Evolutionary conservation across 2,113 vertebrate species (phyloP).

Genomic region (Pavo muticus): DNA sequence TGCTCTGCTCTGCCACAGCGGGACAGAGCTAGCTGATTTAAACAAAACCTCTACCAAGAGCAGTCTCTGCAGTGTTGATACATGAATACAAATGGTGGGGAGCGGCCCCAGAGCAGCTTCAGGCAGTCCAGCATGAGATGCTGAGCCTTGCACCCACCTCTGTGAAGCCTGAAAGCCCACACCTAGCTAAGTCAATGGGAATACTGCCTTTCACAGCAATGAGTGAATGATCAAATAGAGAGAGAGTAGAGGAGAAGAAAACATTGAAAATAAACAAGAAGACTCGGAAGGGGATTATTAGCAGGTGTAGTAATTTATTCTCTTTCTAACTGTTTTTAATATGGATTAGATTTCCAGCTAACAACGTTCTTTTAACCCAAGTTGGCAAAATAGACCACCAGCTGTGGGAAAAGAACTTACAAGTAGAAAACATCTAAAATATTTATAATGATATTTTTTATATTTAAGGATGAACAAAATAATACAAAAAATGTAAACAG

Average conservation of each 20-base stretch:
- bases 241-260: not conserved
- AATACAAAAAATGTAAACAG: constrained; percentile 7
- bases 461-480: constrained; percentile 20
- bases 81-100: not conserved
- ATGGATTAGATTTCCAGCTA: constrained; percentile 23
- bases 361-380: not conserved
- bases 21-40: not conserved
- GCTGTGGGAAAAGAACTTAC: constrained; percentile 8
- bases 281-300: not conserved
- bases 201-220: not conserved
- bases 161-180: not conserved
- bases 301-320: not conserved
- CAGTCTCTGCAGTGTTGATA: not conserved
- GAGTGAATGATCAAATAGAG: accelerated
- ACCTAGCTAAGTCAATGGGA: not conserved
- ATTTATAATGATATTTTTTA: not conserved
- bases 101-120: not conserved
- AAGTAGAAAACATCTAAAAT: constrained; percentile 24
- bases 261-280: not conserved
- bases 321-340: constrained; percentile 8
- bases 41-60: not conserved
- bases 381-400: not conserved
- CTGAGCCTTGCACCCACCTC: not conserved
- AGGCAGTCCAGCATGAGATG: accelerated
- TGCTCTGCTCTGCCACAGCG: accelerated